Conservation (phyloP, 2,888 invertebrate genomes). For the Siphlonurus alternatus region DNA sequence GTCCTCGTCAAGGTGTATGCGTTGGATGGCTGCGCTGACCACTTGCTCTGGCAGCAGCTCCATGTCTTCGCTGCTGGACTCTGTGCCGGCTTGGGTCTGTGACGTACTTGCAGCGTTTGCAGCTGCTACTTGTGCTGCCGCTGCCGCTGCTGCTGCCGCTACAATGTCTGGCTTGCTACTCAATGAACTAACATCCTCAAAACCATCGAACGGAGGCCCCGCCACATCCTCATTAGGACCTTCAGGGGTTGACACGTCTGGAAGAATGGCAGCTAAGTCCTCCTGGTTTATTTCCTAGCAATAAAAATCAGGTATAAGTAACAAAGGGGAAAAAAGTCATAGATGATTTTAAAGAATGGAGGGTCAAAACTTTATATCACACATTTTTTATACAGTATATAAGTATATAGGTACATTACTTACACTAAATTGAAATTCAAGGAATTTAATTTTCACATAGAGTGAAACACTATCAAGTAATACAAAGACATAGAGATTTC, state of each 20-base stretch:
- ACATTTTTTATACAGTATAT: not conserved
- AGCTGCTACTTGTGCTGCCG: slow-evolving; percentile 3
- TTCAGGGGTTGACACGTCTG: slow-evolving; percentile 36
- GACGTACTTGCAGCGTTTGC: not conserved
- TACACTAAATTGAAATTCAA: no score
- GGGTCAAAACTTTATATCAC: not conserved
- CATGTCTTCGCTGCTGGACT: slow-evolving; percentile 50
- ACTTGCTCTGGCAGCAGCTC: slow-evolving; percentile 45
- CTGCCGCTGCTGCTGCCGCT: slow-evolving; percentile 18
- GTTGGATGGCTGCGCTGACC: slow-evolving; percentile 57
- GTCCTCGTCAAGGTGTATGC: slow-evolving; percentile 38
- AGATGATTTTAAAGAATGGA: not conserved
- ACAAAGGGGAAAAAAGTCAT: no score
- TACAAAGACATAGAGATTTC: no score
- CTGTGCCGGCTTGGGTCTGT: slow-evolving; percentile 6
- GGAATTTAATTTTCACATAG: no score
- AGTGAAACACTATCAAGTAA: no score
- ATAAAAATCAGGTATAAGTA: not conserved
- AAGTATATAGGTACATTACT: no score
- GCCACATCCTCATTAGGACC: slow-evolving; percentile 27
- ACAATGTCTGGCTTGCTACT: slow-evolving; percentile 19
- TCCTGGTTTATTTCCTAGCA: slow-evolving; percentile 56
- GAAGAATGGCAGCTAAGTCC: slow-evolving; percentile 59
- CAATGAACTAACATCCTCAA: slow-evolving; percentile 31
- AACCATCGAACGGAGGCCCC: slow-evolving; percentile 38